Conservation (phyloP, 2,113 vertebrate species). For the Chinchilla lanigera region DNA sequence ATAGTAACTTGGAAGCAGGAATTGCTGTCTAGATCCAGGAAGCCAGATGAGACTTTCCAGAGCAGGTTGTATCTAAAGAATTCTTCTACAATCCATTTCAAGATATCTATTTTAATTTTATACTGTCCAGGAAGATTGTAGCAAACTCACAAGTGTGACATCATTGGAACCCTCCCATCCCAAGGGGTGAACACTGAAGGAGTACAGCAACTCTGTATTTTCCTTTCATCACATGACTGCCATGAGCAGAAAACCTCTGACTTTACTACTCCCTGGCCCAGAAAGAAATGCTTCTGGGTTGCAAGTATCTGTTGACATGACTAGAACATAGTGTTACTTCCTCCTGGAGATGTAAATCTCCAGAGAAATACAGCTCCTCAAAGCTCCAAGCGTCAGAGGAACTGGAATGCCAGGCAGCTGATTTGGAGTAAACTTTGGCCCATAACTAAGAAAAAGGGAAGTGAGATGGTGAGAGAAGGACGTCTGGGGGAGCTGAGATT, state of each 20-base stretch:
- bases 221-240: neutral
- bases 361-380: no score
- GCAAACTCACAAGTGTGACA: neutral
- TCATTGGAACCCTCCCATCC: neutral
- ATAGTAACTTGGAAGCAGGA: neutral
- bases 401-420: neutral
- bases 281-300: neutral
- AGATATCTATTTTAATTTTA: slow-evolving; percentile 22
- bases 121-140: neutral
- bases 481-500: neutral
- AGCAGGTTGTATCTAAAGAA: neutral
- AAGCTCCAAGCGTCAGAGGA: neutral
- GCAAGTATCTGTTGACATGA: neutral
- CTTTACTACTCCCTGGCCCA: neutral
- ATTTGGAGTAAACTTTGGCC: neutral
- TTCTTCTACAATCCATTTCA: neutral
- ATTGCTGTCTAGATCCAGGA: neutral
- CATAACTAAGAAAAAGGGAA: neutral
- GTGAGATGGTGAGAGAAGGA: neutral
- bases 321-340: neutral
- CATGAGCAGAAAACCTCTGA: neutral
- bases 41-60: slow-evolving; percentile 1
- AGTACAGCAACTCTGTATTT: neutral
- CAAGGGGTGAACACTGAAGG: neutral
- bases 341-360: neutral